Evolutionary conservation across 2,113 vertebrate species (phyloP).

Genomic region (Anguilla japonica): DNA sequence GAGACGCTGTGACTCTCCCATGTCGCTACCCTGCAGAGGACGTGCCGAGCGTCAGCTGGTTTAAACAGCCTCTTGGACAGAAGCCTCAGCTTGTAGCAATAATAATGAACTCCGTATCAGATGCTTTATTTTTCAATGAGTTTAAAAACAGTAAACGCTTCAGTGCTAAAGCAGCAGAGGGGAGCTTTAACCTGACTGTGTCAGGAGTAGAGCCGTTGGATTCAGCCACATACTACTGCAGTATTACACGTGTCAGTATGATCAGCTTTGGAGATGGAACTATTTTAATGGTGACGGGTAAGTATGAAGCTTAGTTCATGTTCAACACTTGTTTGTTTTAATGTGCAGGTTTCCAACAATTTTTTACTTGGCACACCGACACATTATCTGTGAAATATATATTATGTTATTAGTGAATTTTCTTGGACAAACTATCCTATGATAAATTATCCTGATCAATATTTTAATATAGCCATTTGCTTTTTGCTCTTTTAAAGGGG

Average conservation of each 20-base stretch:
- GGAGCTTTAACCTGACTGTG: constrained; percentile 48
- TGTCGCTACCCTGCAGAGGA: constrained; percentile 50
- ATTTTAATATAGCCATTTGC: too few relatives aligned
- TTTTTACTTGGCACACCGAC: too few relatives aligned
- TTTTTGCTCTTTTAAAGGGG: too few relatives aligned
- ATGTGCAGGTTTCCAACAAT: too few relatives aligned
- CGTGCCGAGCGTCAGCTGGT: constrained; percentile 48
- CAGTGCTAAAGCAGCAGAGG: constrained; percentile 32
- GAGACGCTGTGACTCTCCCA: constrained; percentile 47
- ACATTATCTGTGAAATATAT: too few relatives aligned
- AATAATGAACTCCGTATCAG: constrained; percentile 48
- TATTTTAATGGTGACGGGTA: constrained; percentile 43
- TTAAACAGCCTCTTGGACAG: constrained; percentile 46
- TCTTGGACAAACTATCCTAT: too few relatives aligned
- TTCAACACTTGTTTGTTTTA: too few relatives aligned
- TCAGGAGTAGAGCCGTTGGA: constrained; percentile 42
- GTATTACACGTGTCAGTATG: neutral
- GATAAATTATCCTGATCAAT: too few relatives aligned
- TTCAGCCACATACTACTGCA: constrained; percentile 58
- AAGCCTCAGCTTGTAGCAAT: constrained; percentile 49
- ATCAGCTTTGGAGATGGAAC: constrained; percentile 33
- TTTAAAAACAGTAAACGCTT: constrained; percentile 45
- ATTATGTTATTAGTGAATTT: too few relatives aligned
- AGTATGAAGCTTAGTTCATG: too few relatives aligned
- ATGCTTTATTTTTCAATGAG: constrained; percentile 29